Conservation (phyloP, 2,113 vertebrate genomes). For the Malurus melanocephalus region DNA sequence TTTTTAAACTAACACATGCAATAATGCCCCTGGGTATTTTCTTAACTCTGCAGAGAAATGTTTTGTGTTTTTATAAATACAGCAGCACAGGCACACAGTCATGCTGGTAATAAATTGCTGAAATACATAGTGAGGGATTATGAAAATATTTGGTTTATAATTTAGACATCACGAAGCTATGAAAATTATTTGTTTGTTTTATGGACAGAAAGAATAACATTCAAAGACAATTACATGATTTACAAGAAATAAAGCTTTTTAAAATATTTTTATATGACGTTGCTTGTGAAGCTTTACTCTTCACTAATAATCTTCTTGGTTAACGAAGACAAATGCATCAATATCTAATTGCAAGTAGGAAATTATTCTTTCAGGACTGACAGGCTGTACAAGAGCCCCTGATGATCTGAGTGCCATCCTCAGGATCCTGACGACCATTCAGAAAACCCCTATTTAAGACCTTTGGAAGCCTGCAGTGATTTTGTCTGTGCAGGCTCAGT, state of each 20-base stretch:
- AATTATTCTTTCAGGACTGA: background rate
- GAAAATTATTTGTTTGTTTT: background rate
- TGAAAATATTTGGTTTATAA: background rate
- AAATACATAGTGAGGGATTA: background rate
- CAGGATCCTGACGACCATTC: background rate
- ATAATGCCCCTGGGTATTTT: background rate
- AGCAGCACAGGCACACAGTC: background rate
- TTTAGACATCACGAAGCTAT: background rate
- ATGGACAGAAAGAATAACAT: background rate
- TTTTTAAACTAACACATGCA: background rate
- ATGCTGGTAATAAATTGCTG: background rate
- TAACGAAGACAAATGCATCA: background rate
- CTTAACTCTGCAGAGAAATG: background rate
- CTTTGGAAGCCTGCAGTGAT: background rate
- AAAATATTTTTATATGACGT: background rate
- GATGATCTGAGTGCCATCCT: background rate
- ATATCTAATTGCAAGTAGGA: background rate
- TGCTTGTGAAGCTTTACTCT: background rate
- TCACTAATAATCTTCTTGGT: background rate
- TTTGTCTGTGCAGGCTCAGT: background rate
- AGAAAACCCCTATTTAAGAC: background rate
- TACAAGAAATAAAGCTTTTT: background rate
- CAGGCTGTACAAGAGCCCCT: background rate
- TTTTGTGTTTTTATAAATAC: constrained; percentile 16
- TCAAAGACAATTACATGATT: background rate